These are phyloP conservation scores for Aphidius gifuensis DNA, from an alignment of 1,140 invertebrate species.

Conservation along the genomic window DNA sequence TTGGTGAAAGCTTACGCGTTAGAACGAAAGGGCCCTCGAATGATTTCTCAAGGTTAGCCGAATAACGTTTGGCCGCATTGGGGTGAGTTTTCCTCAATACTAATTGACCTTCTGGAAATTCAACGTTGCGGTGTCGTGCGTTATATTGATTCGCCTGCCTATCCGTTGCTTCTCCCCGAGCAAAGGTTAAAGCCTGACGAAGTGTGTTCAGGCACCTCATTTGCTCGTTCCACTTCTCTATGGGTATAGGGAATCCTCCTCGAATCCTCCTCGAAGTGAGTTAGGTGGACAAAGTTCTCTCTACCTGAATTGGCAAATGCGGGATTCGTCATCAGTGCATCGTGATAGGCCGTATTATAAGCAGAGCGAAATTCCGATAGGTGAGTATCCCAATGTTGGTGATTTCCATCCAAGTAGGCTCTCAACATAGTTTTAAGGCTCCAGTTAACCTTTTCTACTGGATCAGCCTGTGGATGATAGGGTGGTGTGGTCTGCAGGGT, in stretches of 20 bases:
- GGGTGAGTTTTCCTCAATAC: conserved; percentile 15
- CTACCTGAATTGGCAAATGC: conserved; percentile 41
- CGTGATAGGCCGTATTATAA: conserved; percentile 33
- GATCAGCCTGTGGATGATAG: conserved; percentile 47
- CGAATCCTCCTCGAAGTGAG: neutral
- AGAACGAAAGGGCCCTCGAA: neutral
- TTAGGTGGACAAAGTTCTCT: conserved; percentile 33
- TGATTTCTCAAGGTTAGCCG: neutral
- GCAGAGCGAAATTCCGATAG: conserved; percentile 34
- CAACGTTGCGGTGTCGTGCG: conserved; percentile 19
- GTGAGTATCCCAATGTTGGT: conserved; percentile 37
- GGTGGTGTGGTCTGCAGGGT: conserved; percentile 23
- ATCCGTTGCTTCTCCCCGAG: neutral
- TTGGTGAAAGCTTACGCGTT: too few species aligned
- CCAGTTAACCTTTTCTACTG: conserved; percentile 46
- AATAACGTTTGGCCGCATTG: neutral
- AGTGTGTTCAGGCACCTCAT: neutral
- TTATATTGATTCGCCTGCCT: conserved; percentile 24
- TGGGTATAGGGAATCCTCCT: neutral
- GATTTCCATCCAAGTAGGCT: conserved; percentile 38
- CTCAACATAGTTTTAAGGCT: conserved; percentile 45
- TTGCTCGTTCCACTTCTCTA: neutral
- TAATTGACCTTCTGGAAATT: conserved; percentile 12
- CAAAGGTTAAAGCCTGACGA: neutral
- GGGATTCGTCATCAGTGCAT: conserved; percentile 35